Evolutionary conservation across 2,888 invertebrate species (phyloP).

Genomic region (Aspidiotus rigidus): DNA sequence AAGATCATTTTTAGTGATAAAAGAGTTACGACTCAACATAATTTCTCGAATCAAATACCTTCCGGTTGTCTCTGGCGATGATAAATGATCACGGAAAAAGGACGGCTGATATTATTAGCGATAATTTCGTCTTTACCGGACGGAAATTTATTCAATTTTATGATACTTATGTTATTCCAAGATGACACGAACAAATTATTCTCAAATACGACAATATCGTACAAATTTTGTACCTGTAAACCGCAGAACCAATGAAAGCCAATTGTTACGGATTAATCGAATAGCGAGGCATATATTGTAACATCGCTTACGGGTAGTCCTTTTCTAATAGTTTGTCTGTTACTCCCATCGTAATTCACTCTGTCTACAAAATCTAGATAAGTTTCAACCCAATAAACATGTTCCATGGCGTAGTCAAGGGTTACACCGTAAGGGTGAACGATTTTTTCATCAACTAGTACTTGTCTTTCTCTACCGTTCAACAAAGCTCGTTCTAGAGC

Average conservation of each 20-base stretch:
- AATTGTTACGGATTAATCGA: background rate
- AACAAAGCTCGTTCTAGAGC: constrained; percentile 57
- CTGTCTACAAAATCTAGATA: constrained; percentile 70
- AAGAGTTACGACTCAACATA: background rate
- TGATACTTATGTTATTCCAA: constrained; percentile 57
- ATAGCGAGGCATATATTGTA: background rate
- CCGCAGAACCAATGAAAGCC: background rate
- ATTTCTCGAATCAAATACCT: constrained; percentile 44
- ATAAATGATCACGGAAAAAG: constrained; percentile 59
- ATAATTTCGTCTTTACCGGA: constrained; percentile 46
- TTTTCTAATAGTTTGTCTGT: constrained; percentile 53
- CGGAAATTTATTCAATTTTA: constrained; percentile 53
- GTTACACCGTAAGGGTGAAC: constrained; percentile 68
- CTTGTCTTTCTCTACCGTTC: constrained; percentile 51
- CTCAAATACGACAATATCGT: constrained; percentile 64
- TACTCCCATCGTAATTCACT: constrained; percentile 63
- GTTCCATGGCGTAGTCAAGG: constrained; percentile 59
- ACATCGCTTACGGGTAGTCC: constrained; percentile 46
- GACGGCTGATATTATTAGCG: constrained; percentile 49
- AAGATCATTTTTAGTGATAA: background rate
- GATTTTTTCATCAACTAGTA: constrained; percentile 58
- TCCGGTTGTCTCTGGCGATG: constrained; percentile 70
- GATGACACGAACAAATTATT: constrained; percentile 62
- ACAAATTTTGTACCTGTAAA: constrained; percentile 54
- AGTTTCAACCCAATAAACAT: constrained; percentile 71